Conservation (phyloP, 2,113 vertebrate genomes). For the Salvelinus sp. region DNA sequence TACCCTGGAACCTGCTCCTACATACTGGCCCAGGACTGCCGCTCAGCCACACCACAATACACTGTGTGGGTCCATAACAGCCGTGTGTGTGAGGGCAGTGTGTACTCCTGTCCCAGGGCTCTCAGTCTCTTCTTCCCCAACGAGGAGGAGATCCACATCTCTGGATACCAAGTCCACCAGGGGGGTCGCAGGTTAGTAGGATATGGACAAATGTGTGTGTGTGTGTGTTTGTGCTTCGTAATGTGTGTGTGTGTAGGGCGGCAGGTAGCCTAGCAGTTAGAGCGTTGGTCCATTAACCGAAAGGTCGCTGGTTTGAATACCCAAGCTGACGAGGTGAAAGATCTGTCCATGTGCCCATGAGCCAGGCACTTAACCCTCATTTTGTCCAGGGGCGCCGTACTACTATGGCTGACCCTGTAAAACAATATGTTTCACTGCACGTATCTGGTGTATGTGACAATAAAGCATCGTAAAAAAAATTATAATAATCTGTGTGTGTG, state of each 20-base stretch:
- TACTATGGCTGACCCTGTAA: too few species aligned
- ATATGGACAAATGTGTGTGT: neutral
- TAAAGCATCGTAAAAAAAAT: too few species aligned
- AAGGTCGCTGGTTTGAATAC: too few species aligned
- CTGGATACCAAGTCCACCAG: slow-evolving; percentile 89
- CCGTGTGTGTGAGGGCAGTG: slow-evolving; percentile 81
- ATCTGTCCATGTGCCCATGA: too few species aligned
- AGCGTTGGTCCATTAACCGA: too few species aligned
- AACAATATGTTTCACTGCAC: too few species aligned
- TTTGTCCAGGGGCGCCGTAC: too few species aligned
- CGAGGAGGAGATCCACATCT: slow-evolving; percentile 92
- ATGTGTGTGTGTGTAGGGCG: slow-evolving; percentile 35
- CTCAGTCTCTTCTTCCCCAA: slow-evolving; percentile 93
- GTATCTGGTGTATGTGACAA: too few species aligned
- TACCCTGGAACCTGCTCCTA: slow-evolving; percentile 97
- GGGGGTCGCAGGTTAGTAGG: slow-evolving; percentile 79
- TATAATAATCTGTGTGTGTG: neutral
- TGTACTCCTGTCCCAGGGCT: slow-evolving; percentile 88
- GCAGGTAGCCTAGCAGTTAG: too few species aligned
- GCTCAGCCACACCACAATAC: slow-evolving; percentile 83
- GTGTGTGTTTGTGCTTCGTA: slow-evolving; percentile 48
- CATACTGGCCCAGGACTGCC: slow-evolving; percentile 94
- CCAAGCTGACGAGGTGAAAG: too few species aligned
- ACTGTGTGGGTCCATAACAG: slow-evolving; percentile 98
- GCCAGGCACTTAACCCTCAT: too few species aligned